Evolutionary conservation across 2,113 vertebrate species (phyloP).

Genomic region (Lasiurus borealis): DNA sequence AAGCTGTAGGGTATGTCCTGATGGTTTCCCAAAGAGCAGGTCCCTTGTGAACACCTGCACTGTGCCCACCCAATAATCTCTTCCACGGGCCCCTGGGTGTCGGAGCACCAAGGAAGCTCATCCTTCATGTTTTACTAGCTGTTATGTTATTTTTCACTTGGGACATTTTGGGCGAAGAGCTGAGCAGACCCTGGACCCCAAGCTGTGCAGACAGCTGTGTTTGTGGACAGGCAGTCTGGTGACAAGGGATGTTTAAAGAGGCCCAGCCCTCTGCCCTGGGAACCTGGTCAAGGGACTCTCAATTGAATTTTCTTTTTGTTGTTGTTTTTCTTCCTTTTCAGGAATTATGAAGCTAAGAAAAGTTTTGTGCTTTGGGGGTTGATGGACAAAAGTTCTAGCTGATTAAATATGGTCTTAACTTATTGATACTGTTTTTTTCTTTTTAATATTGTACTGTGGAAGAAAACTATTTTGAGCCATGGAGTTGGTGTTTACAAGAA

Average conservation of each 20-base stretch:
- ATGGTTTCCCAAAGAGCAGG: slow-evolving; percentile 53
- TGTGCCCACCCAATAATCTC: background rate
- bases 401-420: slow-evolving; percentile 88
- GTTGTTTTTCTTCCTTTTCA: slow-evolving; percentile 58
- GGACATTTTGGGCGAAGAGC: background rate
- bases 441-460: slow-evolving; percentile 87
- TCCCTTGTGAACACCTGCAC: background rate
- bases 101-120: background rate
- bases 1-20: background rate
- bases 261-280: slow-evolving; percentile 80
- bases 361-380: slow-evolving; percentile 82
- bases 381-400: slow-evolving; percentile 81
- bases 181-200: background rate
- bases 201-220: background rate
- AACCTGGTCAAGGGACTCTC: slow-evolving; percentile 75
- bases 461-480: slow-evolving; percentile 87
- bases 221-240: background rate
- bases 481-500: slow-evolving; percentile 89
- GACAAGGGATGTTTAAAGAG: slow-evolving; percentile 76
- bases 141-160: background rate
- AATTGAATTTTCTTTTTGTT: slow-evolving; percentile 73
- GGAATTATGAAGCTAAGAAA: slow-evolving; percentile 77
- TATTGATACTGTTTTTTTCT: slow-evolving; percentile 86
- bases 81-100: background rate
- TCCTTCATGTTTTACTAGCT: slow-evolving; percentile 21